Percentiles rank a stretch among this genome's conserved stretches.
These are phyloP conservation scores for Nymphalis polychloros DNA, from an alignment of 2,888 invertebrate species.

Conservation along the genomic window DNA sequence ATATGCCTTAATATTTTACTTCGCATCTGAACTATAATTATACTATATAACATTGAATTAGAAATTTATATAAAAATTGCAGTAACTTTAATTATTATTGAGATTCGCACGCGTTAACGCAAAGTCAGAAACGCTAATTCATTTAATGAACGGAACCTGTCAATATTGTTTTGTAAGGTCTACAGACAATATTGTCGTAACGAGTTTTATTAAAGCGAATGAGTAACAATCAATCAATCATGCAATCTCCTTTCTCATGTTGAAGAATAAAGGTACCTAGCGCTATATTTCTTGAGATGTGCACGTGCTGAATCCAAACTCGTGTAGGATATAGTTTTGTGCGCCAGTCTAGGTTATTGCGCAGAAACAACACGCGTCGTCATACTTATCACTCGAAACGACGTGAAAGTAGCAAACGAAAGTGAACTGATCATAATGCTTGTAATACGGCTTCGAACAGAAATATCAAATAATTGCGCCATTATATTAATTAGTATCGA, in stretches of 20 bases:
- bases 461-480: background rate
- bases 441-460: conserved; percentile 18
- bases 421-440: conserved; percentile 27
- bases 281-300: conserved; percentile 8
- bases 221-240: conserved; percentile 1
- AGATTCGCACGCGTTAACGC: background rate
- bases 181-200: conserved; percentile 8
- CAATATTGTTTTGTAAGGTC: background rate
- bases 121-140: background rate
- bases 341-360: conserved; percentile 40
- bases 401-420: conserved; percentile 37
- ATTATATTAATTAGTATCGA: no score
- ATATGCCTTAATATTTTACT: no score
- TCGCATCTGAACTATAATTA: no score
- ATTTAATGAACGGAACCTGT: background rate
- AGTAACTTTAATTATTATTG: no score
- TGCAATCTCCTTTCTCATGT: conserved; percentile 1
- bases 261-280: background rate
- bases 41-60: no score
- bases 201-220: conserved; percentile 4
- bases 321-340: conserved; percentile 36
- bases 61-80: no score
- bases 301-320: conserved; percentile 32
- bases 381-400: conserved; percentile 26
- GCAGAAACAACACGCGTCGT: conserved; percentile 36